phyloP scores from a whole-genome alignment of 2,113 vertebrate species.

The Empidonax traillii region DNA sequence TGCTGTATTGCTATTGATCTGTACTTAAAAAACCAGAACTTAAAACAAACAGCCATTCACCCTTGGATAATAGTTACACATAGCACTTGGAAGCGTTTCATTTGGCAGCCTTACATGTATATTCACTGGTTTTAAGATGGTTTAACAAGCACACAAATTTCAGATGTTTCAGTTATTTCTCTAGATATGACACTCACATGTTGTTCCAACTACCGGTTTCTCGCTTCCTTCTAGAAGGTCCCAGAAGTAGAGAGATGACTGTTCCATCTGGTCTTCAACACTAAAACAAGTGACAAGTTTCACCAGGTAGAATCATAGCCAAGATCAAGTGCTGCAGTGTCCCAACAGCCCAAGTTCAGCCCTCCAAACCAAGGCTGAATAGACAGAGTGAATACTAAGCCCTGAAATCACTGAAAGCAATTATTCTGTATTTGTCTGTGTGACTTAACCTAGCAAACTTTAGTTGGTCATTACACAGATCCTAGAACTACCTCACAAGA shows the following conservation, averaged over 20 bases:
- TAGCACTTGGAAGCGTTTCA: background rate
- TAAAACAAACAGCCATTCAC: background rate
- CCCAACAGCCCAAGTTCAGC: background rate
- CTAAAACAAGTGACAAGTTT: conserved; percentile 37
- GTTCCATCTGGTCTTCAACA: conserved; percentile 90
- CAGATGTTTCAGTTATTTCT: background rate
- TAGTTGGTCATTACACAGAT: background rate
- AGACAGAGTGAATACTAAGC: background rate
- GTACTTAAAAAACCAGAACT: background rate
- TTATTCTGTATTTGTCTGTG: background rate
- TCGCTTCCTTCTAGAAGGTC: conserved; percentile 93
- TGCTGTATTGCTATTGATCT: background rate
- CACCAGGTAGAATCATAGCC: background rate
- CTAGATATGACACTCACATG: conserved; percentile 80
- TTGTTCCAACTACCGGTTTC: conserved; percentile 89
- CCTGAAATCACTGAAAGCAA: background rate
- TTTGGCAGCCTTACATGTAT: background rate
- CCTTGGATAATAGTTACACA: background rate
- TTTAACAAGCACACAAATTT: background rate
- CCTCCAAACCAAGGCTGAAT: background rate
- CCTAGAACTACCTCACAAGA: background rate
- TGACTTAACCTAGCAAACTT: background rate
- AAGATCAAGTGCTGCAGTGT: background rate
- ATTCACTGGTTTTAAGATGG: background rate
- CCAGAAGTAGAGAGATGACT: conserved; percentile 83